Base-by-base conservation (phyloP, 2,797 vertebrate species). In the Arnoldichthys spilopterus region DNA sequence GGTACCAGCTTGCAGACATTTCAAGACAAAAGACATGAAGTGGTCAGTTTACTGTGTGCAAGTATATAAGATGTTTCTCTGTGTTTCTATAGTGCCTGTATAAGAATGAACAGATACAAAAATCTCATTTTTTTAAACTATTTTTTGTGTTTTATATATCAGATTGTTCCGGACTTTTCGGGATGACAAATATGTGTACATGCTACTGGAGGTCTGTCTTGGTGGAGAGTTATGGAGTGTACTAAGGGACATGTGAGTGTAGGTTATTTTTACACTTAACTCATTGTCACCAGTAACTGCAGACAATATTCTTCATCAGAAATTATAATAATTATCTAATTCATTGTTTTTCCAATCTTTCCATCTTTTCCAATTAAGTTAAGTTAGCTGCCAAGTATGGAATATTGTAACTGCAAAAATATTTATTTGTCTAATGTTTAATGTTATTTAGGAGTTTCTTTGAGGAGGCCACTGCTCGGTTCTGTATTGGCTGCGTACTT, bases 221-320 rank as follows among this genome's bases (percentile, higher is more conserved):
- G 94, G 94, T 20, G 94, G 94, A 71, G 94, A 95, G 79, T 87
- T 95, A 34, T 95, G 94, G 94, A 94, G 92, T 64, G 87, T 94
- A 40, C 87, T 95, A 45, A 89, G 94, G 82, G 94, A 95, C 89
- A 94, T 92, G 94, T 95, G 89, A 94, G 94, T 93, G 85, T 82
- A 82, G 71, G 84, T 80, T 74, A 61, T 74, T 81, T 84, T 75
- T 58, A 34, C 49, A 74, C 64, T 72, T n/a, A 56, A 62, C 51
- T 59, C 32, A 79, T 70, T 76, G 51, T n/a, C 26, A 40, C 43
- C 30, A 62, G 61, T 37, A 58, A 40, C 4, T 66, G 37, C 45
- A 45, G 43, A 45, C 37, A 64, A 40, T 61, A 49, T 16, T 58
- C 37, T 75, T 67, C 45, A 43, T 71, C 47, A 83, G 37, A 76